Conservation (phyloP, 2,797 vertebrate species). For the Enteromius thamalakanensis region DNA sequence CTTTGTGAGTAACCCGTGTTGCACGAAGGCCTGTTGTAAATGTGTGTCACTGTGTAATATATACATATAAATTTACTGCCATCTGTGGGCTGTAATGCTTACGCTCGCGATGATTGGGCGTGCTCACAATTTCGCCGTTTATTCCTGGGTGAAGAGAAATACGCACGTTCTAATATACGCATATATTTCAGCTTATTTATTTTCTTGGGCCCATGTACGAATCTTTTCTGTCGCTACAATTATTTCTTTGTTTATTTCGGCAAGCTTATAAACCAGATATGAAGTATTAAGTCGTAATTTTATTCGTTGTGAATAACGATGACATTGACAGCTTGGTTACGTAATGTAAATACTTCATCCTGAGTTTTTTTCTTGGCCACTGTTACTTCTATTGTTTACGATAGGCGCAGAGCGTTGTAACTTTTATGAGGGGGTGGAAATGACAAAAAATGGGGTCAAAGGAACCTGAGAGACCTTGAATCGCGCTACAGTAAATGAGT, state of each 20-base stretch:
- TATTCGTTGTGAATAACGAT: constrained; percentile 37
- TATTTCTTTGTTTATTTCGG: not conserved
- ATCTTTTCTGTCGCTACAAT: not conserved
- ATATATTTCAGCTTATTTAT: not conserved
- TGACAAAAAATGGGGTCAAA: constrained; percentile 63
- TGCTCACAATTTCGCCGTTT: not conserved
- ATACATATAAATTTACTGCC: constrained; percentile 3
- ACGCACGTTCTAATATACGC: not conserved
- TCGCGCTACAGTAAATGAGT: not conserved
- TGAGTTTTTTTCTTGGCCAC: constrained; percentile 31
- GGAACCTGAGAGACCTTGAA: constrained; percentile 44
- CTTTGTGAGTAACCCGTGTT: not conserved
- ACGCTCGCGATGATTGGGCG: not conserved
- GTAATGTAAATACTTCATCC: constrained; percentile 38
- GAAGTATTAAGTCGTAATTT: constrained; percentile 1
- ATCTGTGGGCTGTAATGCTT: constrained; percentile 24
- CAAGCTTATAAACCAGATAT: not conserved
- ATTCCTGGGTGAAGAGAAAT: not conserved
- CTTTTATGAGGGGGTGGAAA: constrained; percentile 36
- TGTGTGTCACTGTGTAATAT: not conserved
- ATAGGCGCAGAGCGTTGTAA: constrained; percentile 13
- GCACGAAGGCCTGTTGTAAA: not conserved
- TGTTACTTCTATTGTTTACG: constrained; percentile 14
- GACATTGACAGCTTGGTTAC: constrained; percentile 37
- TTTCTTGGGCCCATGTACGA: not conserved